A percentile compares a stretch with the other conserved stretches of the same genome.
phyloP scores from a whole-genome alignment of 1,140 invertebrate species.

The Grapholita molesta region DNA sequence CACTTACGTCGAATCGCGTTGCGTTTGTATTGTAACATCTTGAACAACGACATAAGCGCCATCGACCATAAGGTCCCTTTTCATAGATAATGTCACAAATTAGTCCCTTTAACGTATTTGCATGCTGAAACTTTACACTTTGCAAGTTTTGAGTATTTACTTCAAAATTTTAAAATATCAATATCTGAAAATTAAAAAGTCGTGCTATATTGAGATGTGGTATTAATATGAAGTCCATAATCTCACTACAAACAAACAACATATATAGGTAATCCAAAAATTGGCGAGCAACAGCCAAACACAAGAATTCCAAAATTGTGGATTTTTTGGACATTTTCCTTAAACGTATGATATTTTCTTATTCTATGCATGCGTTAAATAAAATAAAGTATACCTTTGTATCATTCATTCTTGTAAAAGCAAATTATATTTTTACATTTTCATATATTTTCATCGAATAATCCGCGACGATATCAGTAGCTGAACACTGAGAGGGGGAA shows the following conservation, averaged over 20 bases:
- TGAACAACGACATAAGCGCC: no score
- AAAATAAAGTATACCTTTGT: neutral
- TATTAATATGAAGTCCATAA: neutral
- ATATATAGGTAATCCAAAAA: conserved; percentile 34
- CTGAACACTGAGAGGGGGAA: neutral
- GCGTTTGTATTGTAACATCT: no score
- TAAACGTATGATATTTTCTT: conserved; percentile 4
- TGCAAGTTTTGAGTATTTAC: no score
- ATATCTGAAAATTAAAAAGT: no score
- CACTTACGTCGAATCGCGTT: no score
- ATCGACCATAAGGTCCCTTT: no score
- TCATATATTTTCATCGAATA: neutral
- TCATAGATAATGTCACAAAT: no score
- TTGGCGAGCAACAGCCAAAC: conserved; percentile 25
- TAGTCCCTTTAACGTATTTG: no score
- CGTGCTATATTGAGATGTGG: neutral
- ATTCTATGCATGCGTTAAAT: neutral
- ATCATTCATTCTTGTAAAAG: neutral
- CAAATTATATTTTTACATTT: neutral
- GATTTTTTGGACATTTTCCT: conserved; percentile 4
- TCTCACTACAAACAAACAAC: conserved; percentile 24
- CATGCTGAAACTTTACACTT: no score
- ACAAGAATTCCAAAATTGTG: neutral
- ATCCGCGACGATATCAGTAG: no score
- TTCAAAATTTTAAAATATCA: no score